These are phyloP conservation scores for Eidolon dupreanum DNA, from an alignment of 2,797 vertebrate genomes.

Conservation along the genomic window DNA sequence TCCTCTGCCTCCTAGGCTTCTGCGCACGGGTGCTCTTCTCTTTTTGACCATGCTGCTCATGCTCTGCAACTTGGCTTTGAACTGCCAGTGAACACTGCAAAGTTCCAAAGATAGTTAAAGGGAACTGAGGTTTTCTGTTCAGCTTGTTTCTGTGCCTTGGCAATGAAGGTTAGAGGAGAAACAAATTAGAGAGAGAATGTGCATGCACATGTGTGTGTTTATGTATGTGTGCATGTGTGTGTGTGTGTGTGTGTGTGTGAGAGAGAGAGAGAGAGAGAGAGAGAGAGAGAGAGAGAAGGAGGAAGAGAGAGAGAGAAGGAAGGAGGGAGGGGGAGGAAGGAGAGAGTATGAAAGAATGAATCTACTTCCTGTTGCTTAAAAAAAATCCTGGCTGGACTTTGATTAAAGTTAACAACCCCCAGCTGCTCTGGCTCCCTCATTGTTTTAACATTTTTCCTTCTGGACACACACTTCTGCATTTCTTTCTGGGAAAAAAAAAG, in stretches of 20 bases:
- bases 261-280: neutral
- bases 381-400: conserved; percentile 52
- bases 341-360: conserved; percentile 4
- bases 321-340: neutral
- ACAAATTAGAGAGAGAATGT: neutral
- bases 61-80: neutral
- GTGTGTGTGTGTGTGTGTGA: neutral
- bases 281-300: neutral
- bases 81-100: neutral
- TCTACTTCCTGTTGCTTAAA: conserved; percentile 67
- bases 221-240: neutral
- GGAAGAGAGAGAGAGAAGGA: neutral
- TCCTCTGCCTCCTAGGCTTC: neutral
- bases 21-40: fast-evolving
- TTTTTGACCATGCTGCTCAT: neutral
- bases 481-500: conserved; percentile 49
- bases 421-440: conserved; percentile 69
- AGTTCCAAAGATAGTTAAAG: conserved; percentile 11
- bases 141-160: conserved; percentile 31
- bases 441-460: conserved; percentile 57
- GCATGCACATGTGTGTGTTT: neutral
- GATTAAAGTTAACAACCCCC: conserved; percentile 69
- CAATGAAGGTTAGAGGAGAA: neutral
- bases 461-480: conserved; percentile 43
- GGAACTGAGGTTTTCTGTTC: neutral